Conservation (phyloP, 2,888 invertebrate genomes). For the Lottia scabra region DNA sequence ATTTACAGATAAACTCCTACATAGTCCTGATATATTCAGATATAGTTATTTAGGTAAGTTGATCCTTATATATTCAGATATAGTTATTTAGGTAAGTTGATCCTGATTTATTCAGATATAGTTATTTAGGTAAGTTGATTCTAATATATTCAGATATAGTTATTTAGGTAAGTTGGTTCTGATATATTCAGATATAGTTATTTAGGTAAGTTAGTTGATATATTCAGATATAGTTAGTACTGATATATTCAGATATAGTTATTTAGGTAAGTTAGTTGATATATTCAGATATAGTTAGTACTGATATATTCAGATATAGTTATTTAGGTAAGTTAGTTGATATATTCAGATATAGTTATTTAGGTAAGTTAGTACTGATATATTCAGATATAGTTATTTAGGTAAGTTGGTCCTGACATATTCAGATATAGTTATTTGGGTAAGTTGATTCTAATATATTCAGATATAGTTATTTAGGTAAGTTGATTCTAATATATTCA, state of each 20-base stretch:
- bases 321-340: neutral
- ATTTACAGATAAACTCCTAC: slow-evolving; percentile 10
- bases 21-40: slow-evolving; percentile 16
- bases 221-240: slow-evolving; percentile 22
- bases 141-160: slow-evolving; percentile 20
- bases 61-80: too few species aligned
- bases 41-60: too few species aligned
- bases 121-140: slow-evolving; percentile 28
- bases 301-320: too few species aligned
- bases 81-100: slow-evolving; percentile 19
- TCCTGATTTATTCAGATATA: slow-evolving; percentile 21
- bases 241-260: neutral
- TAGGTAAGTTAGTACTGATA: too few species aligned
- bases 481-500: slow-evolving; percentile 16
- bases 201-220: slow-evolving; percentile 24
- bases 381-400: slow-evolving; percentile 18
- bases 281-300: too few species aligned
- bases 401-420: slow-evolving; percentile 8
- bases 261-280: too few species aligned
- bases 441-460: slow-evolving; percentile 20
- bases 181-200: slow-evolving; percentile 23
- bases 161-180: slow-evolving; percentile 27
- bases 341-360: neutral
- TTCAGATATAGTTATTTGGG: slow-evolving; percentile 29
- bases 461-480: slow-evolving; percentile 29